phyloP scores from a whole-genome alignment of 2,888 invertebrate genomes.

The Auanema sp. region DNA sequence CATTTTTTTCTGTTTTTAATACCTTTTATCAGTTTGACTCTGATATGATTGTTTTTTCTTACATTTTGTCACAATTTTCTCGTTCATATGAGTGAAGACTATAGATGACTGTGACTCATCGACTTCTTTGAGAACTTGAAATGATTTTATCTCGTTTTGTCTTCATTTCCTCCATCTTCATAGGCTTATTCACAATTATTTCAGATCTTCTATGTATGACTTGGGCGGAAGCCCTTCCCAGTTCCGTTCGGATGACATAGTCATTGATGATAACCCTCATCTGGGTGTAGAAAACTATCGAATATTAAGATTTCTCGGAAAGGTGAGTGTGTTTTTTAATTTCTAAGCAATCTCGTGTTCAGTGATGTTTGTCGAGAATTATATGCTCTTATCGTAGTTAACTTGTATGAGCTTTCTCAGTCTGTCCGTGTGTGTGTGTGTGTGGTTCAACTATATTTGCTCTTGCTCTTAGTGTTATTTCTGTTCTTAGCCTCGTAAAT shows the following conservation, averaged over 20 bases:
- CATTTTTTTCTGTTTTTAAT: no score
- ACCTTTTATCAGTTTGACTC: no score
- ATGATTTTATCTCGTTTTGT: no score
- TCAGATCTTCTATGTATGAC: slow-evolving; percentile 4
- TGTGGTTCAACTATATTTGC: slow-evolving; percentile 14
- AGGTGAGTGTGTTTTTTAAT: slow-evolving; percentile 4
- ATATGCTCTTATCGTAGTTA: slow-evolving; percentile 1
- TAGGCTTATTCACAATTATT: background rate
- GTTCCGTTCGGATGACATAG: slow-evolving; percentile 1
- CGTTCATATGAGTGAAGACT: no score
- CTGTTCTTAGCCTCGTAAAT: slow-evolving; percentile 4
- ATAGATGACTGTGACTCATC: no score
- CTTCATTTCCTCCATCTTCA: no score
- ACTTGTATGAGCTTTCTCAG: background rate
- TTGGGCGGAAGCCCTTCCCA: background rate
- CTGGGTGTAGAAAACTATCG: slow-evolving; percentile 5
- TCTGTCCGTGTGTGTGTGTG: no score
- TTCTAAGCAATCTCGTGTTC: background rate
- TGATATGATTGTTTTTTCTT: no score
- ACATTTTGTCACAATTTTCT: no score
- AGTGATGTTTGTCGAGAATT: background rate
- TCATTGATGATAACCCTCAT: background rate
- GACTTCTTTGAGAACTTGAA: no score
- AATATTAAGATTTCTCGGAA: slow-evolving; percentile 14
- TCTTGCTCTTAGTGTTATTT: slow-evolving; percentile 18